phyloP scores from a whole-genome alignment of 2,113 vertebrate genomes.

The Cololabis saira region DNA sequence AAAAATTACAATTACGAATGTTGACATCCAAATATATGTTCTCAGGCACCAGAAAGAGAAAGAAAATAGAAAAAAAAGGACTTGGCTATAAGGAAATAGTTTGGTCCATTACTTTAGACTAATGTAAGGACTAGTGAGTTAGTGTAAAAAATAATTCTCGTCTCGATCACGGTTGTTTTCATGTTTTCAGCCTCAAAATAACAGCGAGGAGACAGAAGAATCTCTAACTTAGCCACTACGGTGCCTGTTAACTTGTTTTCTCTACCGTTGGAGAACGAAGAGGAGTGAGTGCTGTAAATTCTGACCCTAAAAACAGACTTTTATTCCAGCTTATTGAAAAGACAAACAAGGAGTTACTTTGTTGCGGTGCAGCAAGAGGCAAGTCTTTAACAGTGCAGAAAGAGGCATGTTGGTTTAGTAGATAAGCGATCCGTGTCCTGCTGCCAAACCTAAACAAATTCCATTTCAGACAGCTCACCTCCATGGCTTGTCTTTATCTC shows the following conservation, averaged over 20 bases:
- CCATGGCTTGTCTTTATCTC: slow-evolving; percentile 70
- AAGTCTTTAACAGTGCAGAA: slow-evolving; percentile 65
- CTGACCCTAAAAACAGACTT: slow-evolving; percentile 27
- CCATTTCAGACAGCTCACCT: slow-evolving; percentile 80
- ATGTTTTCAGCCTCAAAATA: slow-evolving; percentile 64
- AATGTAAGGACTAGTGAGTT: slow-evolving; percentile 47
- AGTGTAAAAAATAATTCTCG: slow-evolving; percentile 56
- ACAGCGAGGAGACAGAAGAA: slow-evolving; percentile 67
- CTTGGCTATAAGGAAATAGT: slow-evolving; percentile 24
- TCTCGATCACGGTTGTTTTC: slow-evolving; percentile 57
- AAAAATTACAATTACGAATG: no score
- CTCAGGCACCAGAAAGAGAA: not conserved
- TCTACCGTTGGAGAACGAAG: slow-evolving; percentile 68
- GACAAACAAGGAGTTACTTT: slow-evolving; percentile 75
- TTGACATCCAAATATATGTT: no score
- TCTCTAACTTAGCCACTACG: slow-evolving; percentile 38
- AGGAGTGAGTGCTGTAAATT: slow-evolving; percentile 34
- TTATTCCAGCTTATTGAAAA: slow-evolving; percentile 61
- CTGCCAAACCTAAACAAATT: slow-evolving; percentile 84
- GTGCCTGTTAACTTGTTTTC: slow-evolving; percentile 76
- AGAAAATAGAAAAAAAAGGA: no score
- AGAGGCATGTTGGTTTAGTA: slow-evolving; percentile 77
- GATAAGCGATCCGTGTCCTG: slow-evolving; percentile 78
- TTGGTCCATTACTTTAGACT: slow-evolving; percentile 14
- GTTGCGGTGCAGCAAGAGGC: slow-evolving; percentile 64